Base-by-base conservation (phyloP, 2,888 invertebrate species). In the Pristionchus fissidentatus region DNA sequence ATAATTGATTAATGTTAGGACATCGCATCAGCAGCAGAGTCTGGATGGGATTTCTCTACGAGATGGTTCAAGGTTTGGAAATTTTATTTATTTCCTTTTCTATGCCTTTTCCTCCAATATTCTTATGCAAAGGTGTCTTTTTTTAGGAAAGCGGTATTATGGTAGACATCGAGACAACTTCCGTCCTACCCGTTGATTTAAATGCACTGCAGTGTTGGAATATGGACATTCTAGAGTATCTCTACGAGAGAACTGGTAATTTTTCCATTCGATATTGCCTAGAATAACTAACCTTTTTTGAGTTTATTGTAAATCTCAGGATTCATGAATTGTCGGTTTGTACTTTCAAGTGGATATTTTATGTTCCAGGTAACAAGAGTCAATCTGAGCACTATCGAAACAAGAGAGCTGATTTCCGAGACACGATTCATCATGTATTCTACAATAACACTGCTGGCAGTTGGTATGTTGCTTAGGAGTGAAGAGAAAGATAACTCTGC, bases 21-120 rank as follows among this genome's bases (percentile, higher is more conserved):
- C 60, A 77, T 89, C 13, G 89, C 88, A 1, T 85, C 87, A 41
- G 89, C 90, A 0, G 97, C 97, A 0, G 97, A 97, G 93, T 97
- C 96, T 0, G 97, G 97, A 3, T 97, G 97, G 97, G 97, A 98
- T 93, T 98, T 97, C 93, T 96, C 96, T 0, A 95, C 96, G 0
- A 94, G 97, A 78, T 97, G 97, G 97, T 96, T 96, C 92, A 57
- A 60, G 60, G 80, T 80, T 22, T n/a, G 29, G n/a, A 1, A 15
- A n/a, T 78, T 55, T 38, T 46, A 43, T 73, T 43, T 5, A n/a
- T 78, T 55, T 38, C 29, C 22, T 73, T 43, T 10, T 73, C 3
- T 73, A 41, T 26, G 13, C 10, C 3, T 26, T n/a, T 3, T 41
- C 7, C 10, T 73, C 13, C n/a, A 13, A 66, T 66, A 26, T 35